Percentiles rank a stretch among this genome's conserved stretches.
Conservation (phyloP, 2,113 vertebrate genomes). For the Merops nubicus region DNA sequence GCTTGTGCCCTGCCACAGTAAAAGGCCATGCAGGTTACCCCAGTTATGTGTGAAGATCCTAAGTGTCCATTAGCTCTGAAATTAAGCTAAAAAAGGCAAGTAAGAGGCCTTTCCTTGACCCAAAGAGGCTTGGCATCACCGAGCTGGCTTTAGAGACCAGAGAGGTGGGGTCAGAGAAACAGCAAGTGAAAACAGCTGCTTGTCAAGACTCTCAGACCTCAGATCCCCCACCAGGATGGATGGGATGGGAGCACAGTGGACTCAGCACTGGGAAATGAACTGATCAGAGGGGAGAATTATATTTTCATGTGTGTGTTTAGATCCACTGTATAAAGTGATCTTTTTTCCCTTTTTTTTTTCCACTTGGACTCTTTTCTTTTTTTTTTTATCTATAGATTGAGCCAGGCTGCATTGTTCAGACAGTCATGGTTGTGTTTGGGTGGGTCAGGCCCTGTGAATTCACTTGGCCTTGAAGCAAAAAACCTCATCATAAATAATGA, state of each 20-base stretch:
- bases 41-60: background rate
- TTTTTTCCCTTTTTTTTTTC: background rate
- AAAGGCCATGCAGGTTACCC: background rate
- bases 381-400: background rate
- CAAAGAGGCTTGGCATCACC: background rate
- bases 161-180: background rate
- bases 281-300: background rate
- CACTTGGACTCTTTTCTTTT: background rate
- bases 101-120: background rate
- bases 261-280: background rate
- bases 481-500: constrained; percentile 50
- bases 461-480: constrained; percentile 33
- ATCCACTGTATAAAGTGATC: background rate
- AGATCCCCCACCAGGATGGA: background rate
- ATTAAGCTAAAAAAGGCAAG: background rate
- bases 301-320: background rate
- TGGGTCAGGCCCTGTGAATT: constrained; percentile 44
- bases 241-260: background rate
- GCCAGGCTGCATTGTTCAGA: background rate
- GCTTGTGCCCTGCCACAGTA: background rate
- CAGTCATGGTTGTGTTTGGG: background rate
- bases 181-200: background rate
- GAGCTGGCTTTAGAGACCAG: background rate
- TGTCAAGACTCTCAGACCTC: background rate
- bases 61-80: background rate